These are phyloP conservation scores for Lasioglossum figueresi DNA, from an alignment of 2,888 invertebrate species.

Conservation along the genomic window DNA sequence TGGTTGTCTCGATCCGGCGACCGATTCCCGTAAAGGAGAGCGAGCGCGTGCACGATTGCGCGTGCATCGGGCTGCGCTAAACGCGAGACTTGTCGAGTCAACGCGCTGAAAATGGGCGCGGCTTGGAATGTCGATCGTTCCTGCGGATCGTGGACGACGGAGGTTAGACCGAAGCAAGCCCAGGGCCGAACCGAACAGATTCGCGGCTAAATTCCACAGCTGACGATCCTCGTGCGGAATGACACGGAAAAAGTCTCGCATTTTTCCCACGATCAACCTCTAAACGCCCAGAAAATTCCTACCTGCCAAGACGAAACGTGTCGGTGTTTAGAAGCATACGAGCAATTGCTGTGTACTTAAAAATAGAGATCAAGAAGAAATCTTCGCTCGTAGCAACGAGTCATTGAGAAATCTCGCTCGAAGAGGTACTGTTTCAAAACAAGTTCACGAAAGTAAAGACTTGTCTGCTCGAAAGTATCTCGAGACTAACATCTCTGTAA, in stretches of 20 bases:
- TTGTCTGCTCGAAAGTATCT: not conserved
- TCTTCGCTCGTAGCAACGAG: not conserved
- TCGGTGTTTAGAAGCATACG: no score
- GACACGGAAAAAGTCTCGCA: not conserved
- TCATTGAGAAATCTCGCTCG: not conserved
- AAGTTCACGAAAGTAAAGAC: not conserved
- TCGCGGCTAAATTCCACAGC: constrained; percentile 15
- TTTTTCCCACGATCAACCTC: not conserved
- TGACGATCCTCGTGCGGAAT: not conserved
- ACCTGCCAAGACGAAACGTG: not conserved
- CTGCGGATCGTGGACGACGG: constrained; percentile 58
- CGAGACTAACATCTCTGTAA: not conserved
- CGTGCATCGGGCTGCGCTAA: constrained; percentile 61
- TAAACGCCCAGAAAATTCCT: not conserved
- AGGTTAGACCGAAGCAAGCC: constrained; percentile 27
- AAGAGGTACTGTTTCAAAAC: not conserved
- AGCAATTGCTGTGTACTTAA: not conserved
- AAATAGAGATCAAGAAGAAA: not conserved
- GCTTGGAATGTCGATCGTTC: constrained; percentile 81
- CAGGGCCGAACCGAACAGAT: constrained; percentile 34
- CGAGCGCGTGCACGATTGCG: constrained; percentile 20
- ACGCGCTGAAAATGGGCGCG: constrained; percentile 81
- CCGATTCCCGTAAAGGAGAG: constrained; percentile 70
- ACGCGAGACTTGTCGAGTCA: constrained; percentile 74
- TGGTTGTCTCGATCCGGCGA: constrained; percentile 40